Percentiles rank a stretch among this genome's conserved stretches.
Evolutionary conservation across 2,888 invertebrate genomes (phyloP).

Genomic region (Harpalus rubripes): DNA sequence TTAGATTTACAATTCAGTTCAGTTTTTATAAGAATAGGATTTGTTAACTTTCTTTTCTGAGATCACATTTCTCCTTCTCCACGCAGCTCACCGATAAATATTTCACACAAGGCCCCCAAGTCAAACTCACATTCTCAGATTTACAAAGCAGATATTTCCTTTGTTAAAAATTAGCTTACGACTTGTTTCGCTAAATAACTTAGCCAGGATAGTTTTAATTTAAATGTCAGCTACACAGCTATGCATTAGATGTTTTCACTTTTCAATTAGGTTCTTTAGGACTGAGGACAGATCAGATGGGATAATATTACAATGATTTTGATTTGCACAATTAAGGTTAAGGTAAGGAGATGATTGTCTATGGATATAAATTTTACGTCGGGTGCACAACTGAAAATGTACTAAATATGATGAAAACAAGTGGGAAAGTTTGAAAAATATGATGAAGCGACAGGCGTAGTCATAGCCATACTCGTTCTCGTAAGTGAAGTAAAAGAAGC

Average conservation of each 20-base stretch:
- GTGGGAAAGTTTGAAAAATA: conserved; percentile 35
- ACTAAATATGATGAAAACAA: conserved; percentile 39
- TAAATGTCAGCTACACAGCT: conserved; percentile 2
- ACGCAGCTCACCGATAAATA: conserved; percentile 20
- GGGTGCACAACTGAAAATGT: not conserved
- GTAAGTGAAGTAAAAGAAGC: not conserved
- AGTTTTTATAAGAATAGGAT: conserved; percentile 45
- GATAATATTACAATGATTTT: no score
- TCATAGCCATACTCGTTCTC: conserved; percentile 5
- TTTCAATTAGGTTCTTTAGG: not conserved
- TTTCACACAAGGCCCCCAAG: not conserved
- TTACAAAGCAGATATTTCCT: not conserved
- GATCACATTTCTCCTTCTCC: conserved; percentile 26
- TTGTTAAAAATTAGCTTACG: not conserved
- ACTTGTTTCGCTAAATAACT: not conserved
- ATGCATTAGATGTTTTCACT: conserved; percentile 15
- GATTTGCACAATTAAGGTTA: no score
- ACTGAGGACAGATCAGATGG: not conserved
- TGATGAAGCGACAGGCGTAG: conserved; percentile 16
- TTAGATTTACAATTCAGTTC: conserved; percentile 43
- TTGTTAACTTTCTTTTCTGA: conserved; percentile 25
- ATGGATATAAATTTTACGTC: not conserved
- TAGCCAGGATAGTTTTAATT: conserved; percentile 28
- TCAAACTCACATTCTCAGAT: not conserved
- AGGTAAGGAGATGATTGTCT: not conserved